Conservation (phyloP, 1,140 invertebrate species). For the Zaprionus lachaisei region DNA sequence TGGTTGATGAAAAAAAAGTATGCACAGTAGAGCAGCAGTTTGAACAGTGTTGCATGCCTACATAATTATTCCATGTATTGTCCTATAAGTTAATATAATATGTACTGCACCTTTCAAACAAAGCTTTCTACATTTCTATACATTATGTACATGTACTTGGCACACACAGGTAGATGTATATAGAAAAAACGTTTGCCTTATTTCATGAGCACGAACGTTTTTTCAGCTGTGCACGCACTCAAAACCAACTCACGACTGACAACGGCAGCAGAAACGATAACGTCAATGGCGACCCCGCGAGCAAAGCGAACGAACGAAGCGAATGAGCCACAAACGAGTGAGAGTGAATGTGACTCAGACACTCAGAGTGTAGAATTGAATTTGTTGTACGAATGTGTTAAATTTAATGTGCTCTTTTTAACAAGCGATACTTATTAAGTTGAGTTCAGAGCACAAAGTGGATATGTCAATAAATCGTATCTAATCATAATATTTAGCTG, state of each 20-base stretch:
- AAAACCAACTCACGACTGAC: conserved; percentile 71
- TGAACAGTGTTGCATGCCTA: conserved; percentile 44
- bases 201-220: conserved; percentile 32
- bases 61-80: conserved; percentile 35
- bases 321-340: conserved; percentile 31
- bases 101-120: conserved; percentile 46
- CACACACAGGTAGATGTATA: conserved; percentile 46
- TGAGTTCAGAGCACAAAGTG: background rate
- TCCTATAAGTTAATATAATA: conserved; percentile 58
- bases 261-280: conserved; percentile 35
- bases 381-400: background rate
- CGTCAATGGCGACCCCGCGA: conserved; percentile 37
- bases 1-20: conserved; percentile 50
- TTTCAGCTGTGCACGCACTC: conserved; percentile 76
- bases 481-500: conserved; percentile 2
- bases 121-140: conserved; percentile 32
- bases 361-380: conserved; percentile 11
- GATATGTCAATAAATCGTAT: conserved; percentile 13
- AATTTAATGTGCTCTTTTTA: conserved; percentile 13
- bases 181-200: conserved; percentile 51
- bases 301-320: conserved; percentile 37
- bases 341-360: conserved; percentile 36
- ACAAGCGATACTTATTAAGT: background rate
- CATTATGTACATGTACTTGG: conserved; percentile 59
- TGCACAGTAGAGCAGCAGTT: conserved; percentile 42